Percentiles rank a stretch among this genome's conserved stretches.
These are phyloP conservation scores for Mamestra configurata DNA, from an alignment of 1,140 invertebrate species.

Conservation along the genomic window DNA sequence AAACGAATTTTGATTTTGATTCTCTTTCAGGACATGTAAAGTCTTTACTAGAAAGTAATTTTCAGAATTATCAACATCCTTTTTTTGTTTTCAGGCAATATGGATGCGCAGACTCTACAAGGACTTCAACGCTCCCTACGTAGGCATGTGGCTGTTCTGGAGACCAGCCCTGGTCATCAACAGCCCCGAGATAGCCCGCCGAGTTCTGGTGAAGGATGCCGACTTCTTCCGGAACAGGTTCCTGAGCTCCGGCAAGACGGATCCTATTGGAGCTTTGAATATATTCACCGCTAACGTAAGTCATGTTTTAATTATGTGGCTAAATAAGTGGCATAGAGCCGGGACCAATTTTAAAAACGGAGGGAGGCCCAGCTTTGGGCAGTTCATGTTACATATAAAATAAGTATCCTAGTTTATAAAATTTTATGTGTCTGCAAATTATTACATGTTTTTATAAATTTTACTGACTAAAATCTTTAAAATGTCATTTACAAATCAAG, in stretches of 20 bases:
- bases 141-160: slow-evolving; percentile 74
- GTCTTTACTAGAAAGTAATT: too few relatives aligned
- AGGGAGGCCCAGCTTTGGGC: too few relatives aligned
- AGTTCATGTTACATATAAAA: too few relatives aligned
- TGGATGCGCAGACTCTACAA: slow-evolving; percentile 50
- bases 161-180: slow-evolving; percentile 76
- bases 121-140: slow-evolving; percentile 44
- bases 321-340: too few relatives aligned
- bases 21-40: too few relatives aligned
- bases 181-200: slow-evolving; percentile 80
- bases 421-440: too few relatives aligned
- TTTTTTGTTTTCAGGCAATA: slow-evolving; percentile 39
- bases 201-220: slow-evolving; percentile 82
- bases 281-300: slow-evolving; percentile 61
- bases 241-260: slow-evolving; percentile 68
- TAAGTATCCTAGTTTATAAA: too few relatives aligned
- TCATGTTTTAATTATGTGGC: neutral
- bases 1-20: too few relatives aligned
- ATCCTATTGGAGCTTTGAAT: slow-evolving; percentile 70
- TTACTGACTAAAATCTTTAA: too few relatives aligned
- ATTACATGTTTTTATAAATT: too few relatives aligned
- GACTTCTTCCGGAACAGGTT: slow-evolving; percentile 78
- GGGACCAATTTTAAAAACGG: too few relatives aligned
- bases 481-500: too few relatives aligned
- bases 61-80: neutral